Percentiles rank a stretch among this genome's conserved stretches.
Conservation (phyloP, 2,888 invertebrate genomes). For the Watsonalla cultraria region DNA sequence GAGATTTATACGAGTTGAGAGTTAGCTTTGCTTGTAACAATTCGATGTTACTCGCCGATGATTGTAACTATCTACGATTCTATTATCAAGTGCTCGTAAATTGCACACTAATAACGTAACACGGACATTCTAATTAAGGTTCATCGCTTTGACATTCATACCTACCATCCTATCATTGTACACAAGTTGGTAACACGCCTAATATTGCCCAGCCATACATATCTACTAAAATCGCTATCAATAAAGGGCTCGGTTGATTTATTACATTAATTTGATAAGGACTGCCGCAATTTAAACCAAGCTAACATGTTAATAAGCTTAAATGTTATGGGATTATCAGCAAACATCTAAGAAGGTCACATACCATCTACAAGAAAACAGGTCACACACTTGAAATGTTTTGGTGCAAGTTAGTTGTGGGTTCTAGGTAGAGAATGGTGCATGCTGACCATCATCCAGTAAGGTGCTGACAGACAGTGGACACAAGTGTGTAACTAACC, state of each 20-base stretch:
- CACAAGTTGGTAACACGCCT: constrained; percentile 66
- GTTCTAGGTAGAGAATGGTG: constrained; percentile 77
- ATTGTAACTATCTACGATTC: constrained; percentile 41
- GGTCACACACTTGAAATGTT: constrained; percentile 56
- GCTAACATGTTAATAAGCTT: constrained; percentile 70
- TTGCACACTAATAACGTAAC: constrained; percentile 76
- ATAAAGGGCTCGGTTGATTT: constrained; percentile 67
- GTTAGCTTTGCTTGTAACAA: constrained; percentile 68
- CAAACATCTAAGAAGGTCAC: constrained; percentile 48
- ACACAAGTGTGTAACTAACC: constrained; percentile 77
- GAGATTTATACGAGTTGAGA: constrained; percentile 69
- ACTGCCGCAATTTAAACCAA: constrained; percentile 57
- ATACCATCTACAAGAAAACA: constrained; percentile 34
- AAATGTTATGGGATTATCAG: constrained; percentile 47
- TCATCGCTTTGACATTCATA: constrained; percentile 79
- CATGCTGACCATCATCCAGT: constrained; percentile 68
- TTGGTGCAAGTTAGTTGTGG: constrained; percentile 76
- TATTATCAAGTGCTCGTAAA: constrained; percentile 56
- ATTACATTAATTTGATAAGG: constrained; percentile 66
- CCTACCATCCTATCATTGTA: constrained; percentile 71
- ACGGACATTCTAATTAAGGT: constrained; percentile 76
- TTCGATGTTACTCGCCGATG: constrained; percentile 59
- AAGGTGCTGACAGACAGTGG: constrained; percentile 69
- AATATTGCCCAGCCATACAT: constrained; percentile 61
- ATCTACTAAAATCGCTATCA: constrained; percentile 73